A percentile compares a stretch with the other conserved stretches of the same genome.
Evolutionary conservation across 1,140 invertebrate species (phyloP).

Genomic region (Tribolium madens): DNA sequence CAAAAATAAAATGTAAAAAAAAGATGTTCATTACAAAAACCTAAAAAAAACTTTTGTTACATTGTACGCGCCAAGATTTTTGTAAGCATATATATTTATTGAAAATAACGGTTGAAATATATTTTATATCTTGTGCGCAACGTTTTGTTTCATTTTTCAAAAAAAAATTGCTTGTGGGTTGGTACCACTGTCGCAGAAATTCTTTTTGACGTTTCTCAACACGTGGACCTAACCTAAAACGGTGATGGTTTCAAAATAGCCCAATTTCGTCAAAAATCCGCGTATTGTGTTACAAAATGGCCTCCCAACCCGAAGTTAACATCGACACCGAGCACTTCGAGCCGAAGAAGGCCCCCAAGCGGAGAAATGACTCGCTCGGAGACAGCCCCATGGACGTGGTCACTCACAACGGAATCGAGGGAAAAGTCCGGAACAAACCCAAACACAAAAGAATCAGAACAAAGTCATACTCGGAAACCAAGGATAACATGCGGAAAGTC

Average conservation of each 20-base stretch:
- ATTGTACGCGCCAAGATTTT: constrained; percentile 51
- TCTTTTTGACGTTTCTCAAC: constrained; percentile 5
- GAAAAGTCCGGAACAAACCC: constrained; percentile 67
- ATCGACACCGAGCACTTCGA: constrained; percentile 71
- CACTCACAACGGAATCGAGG: constrained; percentile 74
- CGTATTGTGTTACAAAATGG: background rate
- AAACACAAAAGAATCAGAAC: constrained; percentile 70
- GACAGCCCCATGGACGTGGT: constrained; percentile 74
- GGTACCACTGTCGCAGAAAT: no score
- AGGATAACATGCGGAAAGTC: constrained; percentile 73
- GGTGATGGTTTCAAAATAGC: background rate
- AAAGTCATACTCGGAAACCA: constrained; percentile 70
- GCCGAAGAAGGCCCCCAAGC: constrained; percentile 69
- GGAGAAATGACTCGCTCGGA: constrained; percentile 67
- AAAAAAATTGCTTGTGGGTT: no score
- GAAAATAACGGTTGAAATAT: constrained; percentile 50
- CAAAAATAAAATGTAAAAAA: constrained; percentile 48
- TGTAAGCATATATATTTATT: constrained; percentile 45
- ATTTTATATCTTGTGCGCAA: constrained; percentile 53
- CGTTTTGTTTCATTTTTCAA: constrained; percentile 47
- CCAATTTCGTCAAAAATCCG: background rate
- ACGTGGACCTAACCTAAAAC: constrained; percentile 34
- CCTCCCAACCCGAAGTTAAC: constrained; percentile 62
- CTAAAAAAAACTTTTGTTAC: constrained; percentile 49
- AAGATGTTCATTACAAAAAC: constrained; percentile 49